Percentiles rank a stretch among this genome's conserved stretches.
These are phyloP conservation scores for Embidobia sp. DNA, from an alignment of 2,888 invertebrate genomes.

Conservation along the genomic window DNA sequence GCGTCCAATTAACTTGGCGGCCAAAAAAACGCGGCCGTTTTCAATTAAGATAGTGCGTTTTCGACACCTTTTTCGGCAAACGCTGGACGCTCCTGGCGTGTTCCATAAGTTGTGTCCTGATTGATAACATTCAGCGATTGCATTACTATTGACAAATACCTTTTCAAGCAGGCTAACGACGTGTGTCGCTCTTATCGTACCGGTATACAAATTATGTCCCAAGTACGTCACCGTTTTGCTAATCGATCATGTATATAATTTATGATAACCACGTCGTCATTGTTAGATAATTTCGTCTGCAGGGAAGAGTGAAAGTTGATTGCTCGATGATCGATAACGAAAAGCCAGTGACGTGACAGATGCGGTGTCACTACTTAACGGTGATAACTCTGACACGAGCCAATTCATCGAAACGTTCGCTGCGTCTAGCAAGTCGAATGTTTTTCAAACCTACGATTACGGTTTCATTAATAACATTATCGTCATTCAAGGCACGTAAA, in stretches of 20 bases:
- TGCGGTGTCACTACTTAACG: constrained; percentile 53
- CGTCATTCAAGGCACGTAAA: too few relatives aligned
- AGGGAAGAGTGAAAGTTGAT: constrained; percentile 66
- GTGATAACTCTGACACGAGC: constrained; percentile 52
- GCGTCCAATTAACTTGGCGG: too few relatives aligned
- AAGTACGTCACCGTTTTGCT: constrained; percentile 35
- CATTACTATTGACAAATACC: constrained; percentile 34
- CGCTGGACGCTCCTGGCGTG: too few relatives aligned
- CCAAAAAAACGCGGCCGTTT: too few relatives aligned
- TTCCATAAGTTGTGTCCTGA: background rate
- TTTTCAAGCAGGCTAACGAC: constrained; percentile 25
- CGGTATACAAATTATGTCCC: constrained; percentile 45
- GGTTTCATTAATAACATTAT: too few relatives aligned
- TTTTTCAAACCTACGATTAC: too few relatives aligned
- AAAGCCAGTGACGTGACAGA: constrained; percentile 58
- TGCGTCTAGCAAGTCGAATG: too few relatives aligned
- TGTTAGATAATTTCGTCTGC: constrained; percentile 63
- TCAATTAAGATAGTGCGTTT: too few relatives aligned
- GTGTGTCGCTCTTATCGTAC: constrained; percentile 17
- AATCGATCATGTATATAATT: constrained; percentile 57
- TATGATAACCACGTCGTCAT: constrained; percentile 61
- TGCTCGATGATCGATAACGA: constrained; percentile 64
- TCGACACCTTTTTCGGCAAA: too few relatives aligned
- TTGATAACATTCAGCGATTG: too few relatives aligned
- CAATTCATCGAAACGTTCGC: too few relatives aligned